These are phyloP conservation scores for Ormia ochracea DNA, from an alignment of 2,888 invertebrate genomes.

Conservation along the genomic window DNA sequence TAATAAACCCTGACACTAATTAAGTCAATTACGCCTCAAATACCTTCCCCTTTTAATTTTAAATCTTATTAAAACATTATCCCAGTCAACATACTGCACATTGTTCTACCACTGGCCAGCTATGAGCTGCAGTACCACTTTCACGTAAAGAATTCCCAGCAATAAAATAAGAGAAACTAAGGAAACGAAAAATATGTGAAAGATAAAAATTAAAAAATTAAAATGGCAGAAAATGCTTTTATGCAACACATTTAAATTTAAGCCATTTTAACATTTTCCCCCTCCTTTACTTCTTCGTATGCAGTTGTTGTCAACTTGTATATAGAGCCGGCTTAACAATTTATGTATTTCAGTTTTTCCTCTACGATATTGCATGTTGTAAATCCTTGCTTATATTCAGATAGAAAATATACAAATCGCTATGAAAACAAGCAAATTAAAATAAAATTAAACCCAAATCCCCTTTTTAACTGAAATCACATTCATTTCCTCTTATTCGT, in stretches of 20 bases:
- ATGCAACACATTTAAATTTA: slow-evolving; percentile 62
- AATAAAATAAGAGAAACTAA: slow-evolving; percentile 18
- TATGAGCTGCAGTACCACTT: too few relatives aligned
- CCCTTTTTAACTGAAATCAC: slow-evolving; percentile 12
- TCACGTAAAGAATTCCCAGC: background rate
- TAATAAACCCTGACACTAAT: background rate
- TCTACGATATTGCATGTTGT: slow-evolving; percentile 44
- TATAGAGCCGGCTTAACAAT: slow-evolving; percentile 45
- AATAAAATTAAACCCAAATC: slow-evolving; percentile 14
- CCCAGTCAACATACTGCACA: background rate
- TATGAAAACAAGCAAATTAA: slow-evolving; percentile 12
- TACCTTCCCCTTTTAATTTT: background rate
- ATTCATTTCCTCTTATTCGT: background rate
- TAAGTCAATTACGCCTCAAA: background rate
- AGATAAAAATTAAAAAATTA: background rate
- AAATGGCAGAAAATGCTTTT: slow-evolving; percentile 45
- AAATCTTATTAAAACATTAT: background rate
- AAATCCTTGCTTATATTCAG: slow-evolving; percentile 2
- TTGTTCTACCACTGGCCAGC: background rate
- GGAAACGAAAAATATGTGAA: slow-evolving; percentile 4
- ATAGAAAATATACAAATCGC: too few relatives aligned
- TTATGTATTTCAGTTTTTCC: slow-evolving; percentile 25
- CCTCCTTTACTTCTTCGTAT: slow-evolving; percentile 58
- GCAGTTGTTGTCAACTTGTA: slow-evolving; percentile 36
- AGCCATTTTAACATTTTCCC: slow-evolving; percentile 60